Evolutionary conservation across 2,888 invertebrate genomes (phyloP), one percentile per base, ranked within the genome.

Genomic region (Acleris emargana): DNA sequence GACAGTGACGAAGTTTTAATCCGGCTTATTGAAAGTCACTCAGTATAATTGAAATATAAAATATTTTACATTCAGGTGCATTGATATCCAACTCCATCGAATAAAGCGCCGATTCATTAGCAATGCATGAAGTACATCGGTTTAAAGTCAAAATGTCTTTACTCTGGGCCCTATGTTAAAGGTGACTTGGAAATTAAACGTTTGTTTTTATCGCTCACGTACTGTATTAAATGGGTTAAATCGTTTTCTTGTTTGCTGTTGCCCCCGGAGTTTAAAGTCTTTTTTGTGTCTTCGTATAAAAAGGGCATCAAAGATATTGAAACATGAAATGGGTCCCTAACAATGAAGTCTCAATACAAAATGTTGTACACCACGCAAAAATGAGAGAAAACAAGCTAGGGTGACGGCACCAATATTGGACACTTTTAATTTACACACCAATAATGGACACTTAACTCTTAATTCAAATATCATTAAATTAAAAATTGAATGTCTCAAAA

Each of bases 141-240:
- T 72, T 71, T 71, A 72, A 72, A 71, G 60, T 67, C 70, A 67
- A 51, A 62, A 71, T 67, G 73, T 71, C 73, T 75, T 72, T 67
- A 72, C 73, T 71, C 67, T 64, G 60, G 55, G 63, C 66, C 62
- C 69, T 50, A 61, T 52, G 60, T 58, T 45, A 62, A 68, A 70
- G 70, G 70, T 61, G 72, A 68, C 70, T 64, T 69, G 71, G 69
- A 71, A 69, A 70, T 71, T 70, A 68, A 73, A 66, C 64, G 57
- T 51, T 67, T 52, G 66, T 38, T 43, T 71, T 73, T 71, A 72
- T 73, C 72, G 71, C 68, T 66, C 73, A 73, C 71, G 70, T 71
- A 67, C 68, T 62, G 42, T 66, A 66, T 57, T 61, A 66, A 68
- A 66, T 66, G 66, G 66, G 55, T 51, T 47, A 32, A 66, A 66